Base-by-base conservation (phyloP, 2,888 invertebrate genomes). In the Tiliacea citrago region DNA sequence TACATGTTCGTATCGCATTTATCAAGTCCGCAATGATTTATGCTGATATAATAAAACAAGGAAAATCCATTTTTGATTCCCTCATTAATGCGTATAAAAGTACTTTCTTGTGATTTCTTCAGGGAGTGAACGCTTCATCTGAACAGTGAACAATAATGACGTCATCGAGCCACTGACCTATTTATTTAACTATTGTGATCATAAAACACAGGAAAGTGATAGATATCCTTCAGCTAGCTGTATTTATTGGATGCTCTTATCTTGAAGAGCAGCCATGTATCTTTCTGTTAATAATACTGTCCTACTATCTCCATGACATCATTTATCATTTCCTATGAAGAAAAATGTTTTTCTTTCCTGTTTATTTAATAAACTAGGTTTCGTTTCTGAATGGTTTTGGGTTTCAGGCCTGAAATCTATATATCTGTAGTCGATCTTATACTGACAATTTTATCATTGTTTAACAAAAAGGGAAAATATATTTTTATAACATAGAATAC, bases 121-220 rank as follows among this genome's bases (percentile, higher is more conserved):
- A 58, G 24, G 69, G 84, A 86, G 79, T 68, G 65, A 57, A 73
- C 53, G 69, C 75, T 69, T 77, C 75, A 81, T 82, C 81, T 79
- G 71, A 84, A 75, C 71, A 60, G 58, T 53, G 53, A 55, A 58
- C 81, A 72, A 73, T 83, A 82, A 77, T 84, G 84, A 75, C 79
- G 82, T 82, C 86, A 88, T 83, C 18, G 83, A 88, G 86, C 85
- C 86, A 87, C 88, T 90, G 92, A 91, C 92, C 88, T 88, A 82
- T 91, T 91, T 89, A 87, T 88, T 92, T 92, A 89, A 91, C 86
- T 90, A 87, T 89, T 88, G 84, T 86, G 88, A 86, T 88, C 90
- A 88, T 92, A 92, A 92, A 92, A 89, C 88, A 84, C 79, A 83
- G 85, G 86, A 86, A 88, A 86, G 88, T 89, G 87, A 86, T 86